Evolutionary conservation across 2,888 invertebrate species (phyloP).

Genomic region (Coleophora flavipennella): DNA sequence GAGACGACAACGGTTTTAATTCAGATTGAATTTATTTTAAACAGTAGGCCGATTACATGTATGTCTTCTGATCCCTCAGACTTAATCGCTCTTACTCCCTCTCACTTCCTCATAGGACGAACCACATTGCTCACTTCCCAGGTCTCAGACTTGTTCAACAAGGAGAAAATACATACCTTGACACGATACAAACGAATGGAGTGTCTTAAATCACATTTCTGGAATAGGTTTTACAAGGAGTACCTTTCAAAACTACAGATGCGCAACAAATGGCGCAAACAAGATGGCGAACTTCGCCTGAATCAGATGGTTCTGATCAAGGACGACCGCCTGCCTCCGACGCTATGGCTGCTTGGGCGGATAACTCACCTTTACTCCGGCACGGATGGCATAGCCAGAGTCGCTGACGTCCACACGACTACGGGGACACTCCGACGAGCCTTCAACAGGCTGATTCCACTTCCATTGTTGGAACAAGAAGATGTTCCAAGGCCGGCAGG

Average conservation of each 20-base stretch:
- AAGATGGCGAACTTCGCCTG: background rate
- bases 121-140: no score
- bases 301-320: constrained; percentile 5
- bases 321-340: constrained; percentile 3
- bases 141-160: background rate
- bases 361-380: constrained; percentile 6
- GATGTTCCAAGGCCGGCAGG: background rate
- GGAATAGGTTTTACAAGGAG: constrained; percentile 12
- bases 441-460: background rate
- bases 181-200: constrained; percentile 8
- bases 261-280: constrained; percentile 8
- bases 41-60: constrained; percentile 12
- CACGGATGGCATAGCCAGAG: background rate
- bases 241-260: constrained; percentile 13
- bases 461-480: background rate
- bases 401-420: constrained; percentile 1
- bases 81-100: constrained; percentile 5
- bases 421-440: constrained; percentile 4
- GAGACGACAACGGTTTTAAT: constrained; percentile 9
- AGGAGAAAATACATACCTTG: background rate
- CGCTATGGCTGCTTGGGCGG: constrained; percentile 6
- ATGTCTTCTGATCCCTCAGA: constrained; percentile 9
- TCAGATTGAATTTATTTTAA: constrained; percentile 11
- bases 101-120: background rate
- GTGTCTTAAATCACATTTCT: constrained; percentile 10